Conservation (phyloP, 2,797 vertebrate genomes). For the Novumbra hubbsi region DNA sequence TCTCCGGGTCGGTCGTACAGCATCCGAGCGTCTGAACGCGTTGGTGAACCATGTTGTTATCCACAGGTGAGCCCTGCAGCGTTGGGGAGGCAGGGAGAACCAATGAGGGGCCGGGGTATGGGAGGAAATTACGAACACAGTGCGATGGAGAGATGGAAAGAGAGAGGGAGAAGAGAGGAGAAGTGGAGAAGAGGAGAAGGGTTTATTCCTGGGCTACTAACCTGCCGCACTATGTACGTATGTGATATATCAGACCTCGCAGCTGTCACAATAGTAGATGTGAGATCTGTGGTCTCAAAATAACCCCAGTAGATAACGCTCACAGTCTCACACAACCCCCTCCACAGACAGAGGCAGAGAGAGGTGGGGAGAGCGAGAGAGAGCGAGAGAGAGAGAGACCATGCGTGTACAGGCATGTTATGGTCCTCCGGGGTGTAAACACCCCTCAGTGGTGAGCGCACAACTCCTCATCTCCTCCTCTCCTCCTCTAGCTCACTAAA, state of each 20-base stretch:
- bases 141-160: not conserved
- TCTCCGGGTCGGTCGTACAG: too few relatives aligned
- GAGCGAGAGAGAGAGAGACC: not conserved
- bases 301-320: not conserved
- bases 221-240: not conserved
- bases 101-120: not conserved
- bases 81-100: not conserved
- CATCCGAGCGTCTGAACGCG: too few relatives aligned
- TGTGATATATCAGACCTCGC: not conserved
- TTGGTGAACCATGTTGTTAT: too few relatives aligned
- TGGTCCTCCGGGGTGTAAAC: not conserved
- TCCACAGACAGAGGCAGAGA: not conserved
- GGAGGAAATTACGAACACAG: not conserved
- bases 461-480: not conserved
- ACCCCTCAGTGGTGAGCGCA: not conserved
- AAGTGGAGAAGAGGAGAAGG: not conserved
- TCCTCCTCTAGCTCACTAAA: too few relatives aligned
- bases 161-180: not conserved
- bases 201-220: not conserved
- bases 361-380: not conserved
- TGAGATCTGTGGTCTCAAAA: slow-evolving; percentile 6
- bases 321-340: not conserved
- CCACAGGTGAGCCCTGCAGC: too few relatives aligned
- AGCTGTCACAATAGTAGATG: not conserved
- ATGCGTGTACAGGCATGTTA: not conserved